Evolutionary conservation across 2,113 vertebrate species (phyloP), one percentile per base, ranked within the genome.

Genomic region (Salvelinus sp.): DNA sequence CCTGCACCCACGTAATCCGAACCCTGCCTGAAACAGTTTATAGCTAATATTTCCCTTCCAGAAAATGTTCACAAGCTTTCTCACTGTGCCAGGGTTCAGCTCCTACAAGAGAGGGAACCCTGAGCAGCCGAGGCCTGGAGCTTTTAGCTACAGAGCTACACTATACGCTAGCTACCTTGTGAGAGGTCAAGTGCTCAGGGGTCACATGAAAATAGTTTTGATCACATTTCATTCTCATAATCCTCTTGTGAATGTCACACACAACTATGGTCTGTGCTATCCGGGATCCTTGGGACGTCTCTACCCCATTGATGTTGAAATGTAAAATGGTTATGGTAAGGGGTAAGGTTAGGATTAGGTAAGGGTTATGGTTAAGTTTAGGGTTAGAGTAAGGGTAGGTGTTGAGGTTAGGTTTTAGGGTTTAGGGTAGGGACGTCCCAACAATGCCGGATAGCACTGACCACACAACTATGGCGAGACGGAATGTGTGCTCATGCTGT

Each of bases 161-260:
- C 80, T 0, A 79, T 76, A 65, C 57, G 50, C 82, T 0, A 72
- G 6, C 70, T 76, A 22, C 78, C 81, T 77, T 70, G 70, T 72
- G 75, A 72, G 71, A 76, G 88, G 91, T 91, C 88, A 92, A 88
- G 87, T 88, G 83, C 81, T 88, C 81, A 68, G 76, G 60, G 76
- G 58, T 88, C 89, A 91, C 89, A 78, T 91, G 89, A 84, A 90
- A 44, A 91, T 86, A 87, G 76, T 86, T 89, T 33, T 44, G 33
- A 89, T 91, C 88, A 89, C 86, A 44, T 44, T 44, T 44, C 9
- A 44, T 44, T 44, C 38, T 44, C 38, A 44, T 44, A 44, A 44
- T 44, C 38, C 88, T 87, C 86, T 90, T 90, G 50, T 90, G 85
- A 91, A 90, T 81, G 84, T 91, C 88, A 92, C 85, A 89, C 86